Evolutionary conservation across 2,113 vertebrate genomes (phyloP).

Genomic region (Neopipo cinnamomea): DNA sequence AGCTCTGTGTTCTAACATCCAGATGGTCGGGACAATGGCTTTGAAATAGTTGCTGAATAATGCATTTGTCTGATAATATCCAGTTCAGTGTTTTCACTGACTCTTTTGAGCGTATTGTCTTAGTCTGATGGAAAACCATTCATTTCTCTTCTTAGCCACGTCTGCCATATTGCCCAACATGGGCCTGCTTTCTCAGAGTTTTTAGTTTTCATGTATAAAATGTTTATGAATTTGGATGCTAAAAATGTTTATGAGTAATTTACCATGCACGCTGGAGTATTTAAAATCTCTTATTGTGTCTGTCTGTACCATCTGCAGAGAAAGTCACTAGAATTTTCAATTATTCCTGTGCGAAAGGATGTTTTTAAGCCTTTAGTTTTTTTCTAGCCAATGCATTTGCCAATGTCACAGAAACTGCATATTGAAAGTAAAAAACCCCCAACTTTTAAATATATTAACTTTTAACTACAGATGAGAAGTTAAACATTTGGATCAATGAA

Average conservation of each 20-base stretch:
- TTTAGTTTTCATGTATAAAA: conserved; percentile 44
- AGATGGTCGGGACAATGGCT: neutral
- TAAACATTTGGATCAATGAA: neutral
- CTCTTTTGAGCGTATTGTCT: neutral
- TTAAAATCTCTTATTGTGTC: conserved; percentile 37
- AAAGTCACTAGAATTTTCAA: neutral
- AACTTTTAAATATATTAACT: neutral
- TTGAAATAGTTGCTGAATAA: conserved; percentile 50
- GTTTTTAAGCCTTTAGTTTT: neutral
- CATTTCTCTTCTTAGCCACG: neutral
- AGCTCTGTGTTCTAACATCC: neutral
- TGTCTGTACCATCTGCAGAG: conserved; percentile 17
- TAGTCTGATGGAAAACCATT: neutral
- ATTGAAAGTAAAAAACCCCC: neutral
- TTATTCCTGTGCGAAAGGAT: neutral
- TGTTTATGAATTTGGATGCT: conserved; percentile 41
- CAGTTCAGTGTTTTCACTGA: neutral
- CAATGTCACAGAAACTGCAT: neutral
- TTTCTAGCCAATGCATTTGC: neutral
- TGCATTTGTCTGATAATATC: neutral
- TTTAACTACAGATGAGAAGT: neutral
- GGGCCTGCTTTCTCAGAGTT: neutral
- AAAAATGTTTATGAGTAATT: conserved; percentile 41
- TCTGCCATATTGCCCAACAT: neutral
- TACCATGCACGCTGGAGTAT: neutral